Base-by-base conservation (phyloP, 2,888 invertebrate genomes). In the Eupithecia insigniata region DNA sequence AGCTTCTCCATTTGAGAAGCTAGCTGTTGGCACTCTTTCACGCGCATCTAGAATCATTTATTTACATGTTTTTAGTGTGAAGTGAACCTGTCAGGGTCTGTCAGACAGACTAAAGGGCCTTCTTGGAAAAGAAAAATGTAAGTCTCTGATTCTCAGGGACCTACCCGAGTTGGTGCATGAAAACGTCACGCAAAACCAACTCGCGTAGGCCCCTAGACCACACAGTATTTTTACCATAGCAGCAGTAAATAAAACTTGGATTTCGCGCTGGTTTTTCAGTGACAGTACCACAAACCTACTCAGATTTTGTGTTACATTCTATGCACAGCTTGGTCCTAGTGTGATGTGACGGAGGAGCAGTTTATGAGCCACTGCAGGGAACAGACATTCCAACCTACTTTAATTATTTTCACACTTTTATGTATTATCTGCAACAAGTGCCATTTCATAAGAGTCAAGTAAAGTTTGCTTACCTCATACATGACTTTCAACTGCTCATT, bases 11-110 rank as follows among this genome's bases (percentile, higher is more conserved):
- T 91, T 83, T 82, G 94, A 67, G 82, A 88, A 67, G 87, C 94
- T 81, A 88, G 88, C 73, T 91, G 89, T 74, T 92, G 89, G 74
- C 92, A 92, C 83, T 95, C 93, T 76, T 92, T 80, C 28, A 92
- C 83, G 75, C 95, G 79, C 91, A 95, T 87, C 95, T 95, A 73
- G 80, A 79, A 78, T 8, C 2, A 22, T 14, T 34, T 14, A 22
- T 61, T 30, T 34, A 32, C n/a, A 22, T 10, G 1, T 12, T 28
- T 8, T 60, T 10, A n/a, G 4, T 22, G 58, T 28, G 14, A 58
- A 55, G 8, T 12, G n/a, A n/a, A 39, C 16, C 3, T 1, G n/a
- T 43, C 6, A n/a, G n/a, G n/a, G 46, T 8, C n/a, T n/a, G 46
- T 46, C 26, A 18, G 5, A 43, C 2, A 18, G 6, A 12, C 39